Conservation (phyloP, 2,797 vertebrate species). For the Ctenosaura bakeri region DNA sequence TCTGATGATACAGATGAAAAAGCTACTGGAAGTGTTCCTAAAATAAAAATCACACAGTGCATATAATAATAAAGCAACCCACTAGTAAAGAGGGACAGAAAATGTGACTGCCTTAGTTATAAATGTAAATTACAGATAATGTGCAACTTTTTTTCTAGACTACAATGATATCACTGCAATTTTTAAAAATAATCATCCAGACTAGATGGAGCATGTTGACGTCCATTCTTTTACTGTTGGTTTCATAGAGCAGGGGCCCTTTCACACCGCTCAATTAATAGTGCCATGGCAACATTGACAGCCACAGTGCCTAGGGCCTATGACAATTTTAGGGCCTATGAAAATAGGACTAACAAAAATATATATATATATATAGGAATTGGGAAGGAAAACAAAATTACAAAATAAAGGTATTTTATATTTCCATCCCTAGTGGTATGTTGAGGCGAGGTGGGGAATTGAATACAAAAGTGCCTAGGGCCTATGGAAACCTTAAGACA, state of each 20-base stretch:
- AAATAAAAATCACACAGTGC: conserved; percentile 59
- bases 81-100: conserved; percentile 37
- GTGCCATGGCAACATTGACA: too few relatives aligned
- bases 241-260: neutral
- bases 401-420: too few relatives aligned
- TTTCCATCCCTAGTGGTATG: too few relatives aligned
- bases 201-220: neutral
- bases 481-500: too few relatives aligned
- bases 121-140: neutral
- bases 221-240: neutral
- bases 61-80: neutral
- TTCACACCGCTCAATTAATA: too few relatives aligned
- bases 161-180: neutral
- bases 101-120: conserved; percentile 35
- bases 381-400: too few relatives aligned
- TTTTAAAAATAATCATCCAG: neutral
- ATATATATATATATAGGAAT: too few relatives aligned
- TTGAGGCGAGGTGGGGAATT: too few relatives aligned
- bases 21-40: conserved; percentile 69
- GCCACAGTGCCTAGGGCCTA: too few relatives aligned
- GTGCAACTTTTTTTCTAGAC: neutral
- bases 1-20: conserved; percentile 73
- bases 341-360: too few relatives aligned
- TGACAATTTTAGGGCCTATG: too few relatives aligned
- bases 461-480: too few relatives aligned